These are phyloP conservation scores for Malacoctenus gilli DNA, from an alignment of 2,797 vertebrate genomes.

Conservation along the genomic window DNA sequence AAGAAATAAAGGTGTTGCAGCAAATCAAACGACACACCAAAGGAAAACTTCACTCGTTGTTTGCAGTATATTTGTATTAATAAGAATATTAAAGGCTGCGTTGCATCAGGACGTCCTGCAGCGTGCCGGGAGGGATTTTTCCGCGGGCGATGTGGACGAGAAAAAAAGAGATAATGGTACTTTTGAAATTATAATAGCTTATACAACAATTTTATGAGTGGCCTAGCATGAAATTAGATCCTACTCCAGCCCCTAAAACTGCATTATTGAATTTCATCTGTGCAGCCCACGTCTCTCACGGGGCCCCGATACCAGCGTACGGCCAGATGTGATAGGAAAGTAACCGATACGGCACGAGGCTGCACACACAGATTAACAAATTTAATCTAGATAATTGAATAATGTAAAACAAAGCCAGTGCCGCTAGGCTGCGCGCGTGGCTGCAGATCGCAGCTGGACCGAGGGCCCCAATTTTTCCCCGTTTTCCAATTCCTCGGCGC, in stretches of 20 bases:
- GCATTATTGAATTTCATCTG: slow-evolving; percentile 76
- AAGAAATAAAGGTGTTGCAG: too few species aligned
- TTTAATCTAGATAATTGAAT: slow-evolving; percentile 74
- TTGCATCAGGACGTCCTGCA: slow-evolving; percentile 8
- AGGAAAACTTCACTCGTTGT: too few species aligned
- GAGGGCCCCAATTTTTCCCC: not conserved
- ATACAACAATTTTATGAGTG: slow-evolving; percentile 77
- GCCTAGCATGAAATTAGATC: slow-evolving; percentile 82
- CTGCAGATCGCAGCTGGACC: slow-evolving; percentile 24
- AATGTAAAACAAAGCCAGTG: slow-evolving; percentile 41
- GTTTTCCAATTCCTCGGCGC: too few species aligned
- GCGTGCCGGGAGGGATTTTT: too few species aligned
- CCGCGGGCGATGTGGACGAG: too few species aligned
- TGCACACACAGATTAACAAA: slow-evolving; percentile 73
- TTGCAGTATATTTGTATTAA: too few species aligned
- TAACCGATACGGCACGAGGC: slow-evolving; percentile 63
- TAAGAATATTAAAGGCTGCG: not conserved
- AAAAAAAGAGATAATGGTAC: slow-evolving; percentile 51
- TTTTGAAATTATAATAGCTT: slow-evolving; percentile 71
- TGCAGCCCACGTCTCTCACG: slow-evolving; percentile 53
- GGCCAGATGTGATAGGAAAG: slow-evolving; percentile 73
- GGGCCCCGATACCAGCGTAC: slow-evolving; percentile 38
- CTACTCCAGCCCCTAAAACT: slow-evolving; percentile 68
- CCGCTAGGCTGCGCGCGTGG: slow-evolving; percentile 28
- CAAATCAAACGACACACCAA: too few species aligned